Percentiles rank a stretch among this genome's conserved stretches.
These are phyloP conservation scores for Montipora cactus DNA, from an alignment of 64 coral and sea anemone species.

Conservation along the genomic window DNA sequence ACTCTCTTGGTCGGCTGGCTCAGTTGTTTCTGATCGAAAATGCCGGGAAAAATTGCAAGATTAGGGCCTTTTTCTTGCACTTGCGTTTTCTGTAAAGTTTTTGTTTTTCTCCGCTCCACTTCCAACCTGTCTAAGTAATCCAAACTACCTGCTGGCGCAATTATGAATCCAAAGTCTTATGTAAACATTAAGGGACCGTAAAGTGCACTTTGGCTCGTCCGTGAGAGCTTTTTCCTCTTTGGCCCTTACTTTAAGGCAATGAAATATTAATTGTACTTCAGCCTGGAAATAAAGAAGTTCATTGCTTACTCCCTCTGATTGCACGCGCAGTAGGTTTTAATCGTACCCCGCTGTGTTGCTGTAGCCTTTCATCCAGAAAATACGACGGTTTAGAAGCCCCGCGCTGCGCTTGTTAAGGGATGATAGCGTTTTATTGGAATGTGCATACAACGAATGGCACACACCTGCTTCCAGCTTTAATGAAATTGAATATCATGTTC, in stretches of 20 bases:
- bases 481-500: slow-evolving; percentile 38
- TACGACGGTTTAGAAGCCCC: slow-evolving; percentile 2
- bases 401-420: slow-evolving; percentile 26
- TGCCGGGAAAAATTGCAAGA: too few relatives aligned
- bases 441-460: background rate
- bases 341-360: slow-evolving; percentile 38
- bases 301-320: background rate
- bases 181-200: slow-evolving; percentile 18
- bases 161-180: slow-evolving; percentile 13
- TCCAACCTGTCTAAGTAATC: slow-evolving; percentile 4
- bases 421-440: slow-evolving; percentile 35
- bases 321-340: background rate
- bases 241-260: background rate
- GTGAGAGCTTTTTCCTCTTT: slow-evolving; percentile 10
- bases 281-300: background rate
- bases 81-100: background rate
- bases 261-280: background rate
- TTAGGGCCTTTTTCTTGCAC: background rate
- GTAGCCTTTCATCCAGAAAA: background rate
- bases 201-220: slow-evolving; percentile 17
- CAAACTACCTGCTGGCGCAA: slow-evolving; percentile 1
- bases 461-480: slow-evolving; percentile 12
- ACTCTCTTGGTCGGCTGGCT: background rate
- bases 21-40: background rate
- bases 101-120: background rate